These are phyloP conservation scores for Pangasianodon hypophthalmus DNA, from an alignment of 2,113 vertebrate species.

Conservation along the genomic window DNA sequence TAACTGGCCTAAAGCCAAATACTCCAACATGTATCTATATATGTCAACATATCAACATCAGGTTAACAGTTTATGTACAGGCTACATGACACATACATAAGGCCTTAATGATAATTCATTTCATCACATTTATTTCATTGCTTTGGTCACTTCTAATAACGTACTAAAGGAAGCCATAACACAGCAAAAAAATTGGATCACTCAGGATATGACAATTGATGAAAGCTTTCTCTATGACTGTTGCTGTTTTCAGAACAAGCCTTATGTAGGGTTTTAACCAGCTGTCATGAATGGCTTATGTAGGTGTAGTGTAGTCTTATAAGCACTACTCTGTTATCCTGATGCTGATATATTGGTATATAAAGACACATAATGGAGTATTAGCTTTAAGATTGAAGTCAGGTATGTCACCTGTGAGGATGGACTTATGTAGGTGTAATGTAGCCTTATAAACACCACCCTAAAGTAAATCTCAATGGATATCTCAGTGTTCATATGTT, in stretches of 20 bases:
- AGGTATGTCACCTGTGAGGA: too few species aligned
- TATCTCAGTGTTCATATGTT: not conserved
- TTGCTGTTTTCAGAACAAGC: too few species aligned
- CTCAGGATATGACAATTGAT: too few species aligned
- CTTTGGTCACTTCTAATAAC: not conserved
- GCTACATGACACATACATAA: not conserved
- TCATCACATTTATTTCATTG: not conserved
- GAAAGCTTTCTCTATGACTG: too few species aligned
- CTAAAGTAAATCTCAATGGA: not conserved
- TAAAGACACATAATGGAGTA: not conserved
- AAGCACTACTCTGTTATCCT: not conserved
- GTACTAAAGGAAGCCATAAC: not conserved
- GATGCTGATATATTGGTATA: not conserved
- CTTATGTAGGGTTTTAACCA: too few species aligned
- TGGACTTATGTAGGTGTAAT: too few species aligned
- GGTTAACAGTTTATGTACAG: not conserved
- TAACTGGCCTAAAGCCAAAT: not conserved
- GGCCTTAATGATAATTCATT: not conserved
- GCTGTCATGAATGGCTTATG: too few species aligned
- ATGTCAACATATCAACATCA: not conserved
- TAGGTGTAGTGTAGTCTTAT: too few species aligned
- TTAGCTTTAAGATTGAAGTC: too few species aligned
- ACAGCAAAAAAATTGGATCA: too few species aligned
- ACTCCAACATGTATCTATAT: not conserved
- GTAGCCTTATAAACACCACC: too few species aligned